Base-by-base conservation (phyloP, 30 jellyfish, hydroid and myxozoan genomes). In the Clytia hemisphaerica region DNA sequence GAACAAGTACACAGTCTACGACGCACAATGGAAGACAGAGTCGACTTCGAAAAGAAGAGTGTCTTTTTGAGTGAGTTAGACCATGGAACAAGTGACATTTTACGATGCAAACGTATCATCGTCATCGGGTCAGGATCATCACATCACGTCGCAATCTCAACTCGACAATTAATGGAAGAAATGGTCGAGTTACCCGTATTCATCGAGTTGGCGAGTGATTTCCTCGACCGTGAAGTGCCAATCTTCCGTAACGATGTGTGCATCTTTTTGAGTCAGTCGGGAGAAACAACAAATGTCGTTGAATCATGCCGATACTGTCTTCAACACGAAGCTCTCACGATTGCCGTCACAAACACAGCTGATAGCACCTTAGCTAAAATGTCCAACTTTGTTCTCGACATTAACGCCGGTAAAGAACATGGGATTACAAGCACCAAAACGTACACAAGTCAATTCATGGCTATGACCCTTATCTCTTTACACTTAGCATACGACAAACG, bases 401-500 rank as follows among this genome's bases (percentile, higher is more conserved):
- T 74, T 10, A 89, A 89, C 40, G 98, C 94, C 16, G 95, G 95
- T 5, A 36, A 63, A 2, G 98, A 81, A 33, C 65, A 61, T 29
- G 95, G 98, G 2, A 80, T 89, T 10, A 87, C 95, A 6, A 88
- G 97, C 80, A 88, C 97, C 2, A 88, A 88, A 64, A 76, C 97
- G 6, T 88, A 73, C 85, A 81, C 92, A 28, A 77, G 93, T 61
- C 97, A 88, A 54, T 50, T 77, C 51, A 74, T 80, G 1, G 82
- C 95, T 3, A 64, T 88, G 6, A 73, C 82, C 25, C 54, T 88
- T 84, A 67, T 88, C 40, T 95, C 97, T 2, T 25, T 83, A 51
- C 45, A 58, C 77, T 61, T 88, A 85, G 95, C 91, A 0, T 93
- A 73, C 35, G 97, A 88, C 50, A 65, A 51, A 38, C 21, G 10